Evolutionary conservation across 1,140 invertebrate species (phyloP).

Genomic region (Ganaspis sp.): DNA sequence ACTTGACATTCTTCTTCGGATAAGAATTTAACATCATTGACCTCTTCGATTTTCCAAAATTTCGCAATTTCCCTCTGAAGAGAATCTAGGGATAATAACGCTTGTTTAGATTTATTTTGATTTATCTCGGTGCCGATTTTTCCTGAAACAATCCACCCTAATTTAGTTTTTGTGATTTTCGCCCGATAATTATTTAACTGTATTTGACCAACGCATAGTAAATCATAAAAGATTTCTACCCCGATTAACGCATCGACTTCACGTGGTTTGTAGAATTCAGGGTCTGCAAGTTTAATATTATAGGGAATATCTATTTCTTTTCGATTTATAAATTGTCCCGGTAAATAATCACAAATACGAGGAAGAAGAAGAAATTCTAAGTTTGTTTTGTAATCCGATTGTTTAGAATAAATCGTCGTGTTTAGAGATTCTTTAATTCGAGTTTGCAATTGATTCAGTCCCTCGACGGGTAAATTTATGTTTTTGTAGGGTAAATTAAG

Average conservation of each 20-base stretch:
- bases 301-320: not conserved
- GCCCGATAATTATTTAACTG: not conserved
- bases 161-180: not conserved
- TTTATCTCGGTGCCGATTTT: not conserved
- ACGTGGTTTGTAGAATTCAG: not conserved
- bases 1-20: not conserved
- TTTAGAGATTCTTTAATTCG: not conserved
- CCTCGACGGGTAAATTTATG: constrained; percentile 25
- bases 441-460: not conserved
- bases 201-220: not conserved
- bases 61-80: not conserved
- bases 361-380: not conserved
- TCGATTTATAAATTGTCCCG: not conserved
- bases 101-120: not conserved
- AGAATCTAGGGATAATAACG: not conserved
- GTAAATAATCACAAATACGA: not conserved
- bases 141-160: not conserved
- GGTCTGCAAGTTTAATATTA: not conserved
- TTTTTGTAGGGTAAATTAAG: constrained; percentile 28
- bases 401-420: not conserved
- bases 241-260: not conserved
- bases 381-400: not conserved
- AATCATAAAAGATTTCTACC: not conserved
- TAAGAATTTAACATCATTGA: not conserved
- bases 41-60: not conserved